Conservation (phyloP, 2,797 vertebrate species). For the Danio jaintianensis region DNA sequence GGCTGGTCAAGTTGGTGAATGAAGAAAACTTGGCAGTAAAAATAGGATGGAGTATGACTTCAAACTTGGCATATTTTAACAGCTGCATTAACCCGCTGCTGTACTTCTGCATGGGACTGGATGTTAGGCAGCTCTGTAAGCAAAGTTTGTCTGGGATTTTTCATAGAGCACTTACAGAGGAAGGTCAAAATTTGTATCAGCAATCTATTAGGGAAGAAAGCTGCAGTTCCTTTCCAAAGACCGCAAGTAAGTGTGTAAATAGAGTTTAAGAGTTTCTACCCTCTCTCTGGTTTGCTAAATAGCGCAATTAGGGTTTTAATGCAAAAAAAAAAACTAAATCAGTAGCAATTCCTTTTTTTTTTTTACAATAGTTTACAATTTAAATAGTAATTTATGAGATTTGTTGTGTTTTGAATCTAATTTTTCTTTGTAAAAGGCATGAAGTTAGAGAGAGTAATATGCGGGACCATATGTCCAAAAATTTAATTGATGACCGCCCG, state of each 20-base stretch:
- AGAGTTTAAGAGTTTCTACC: background rate
- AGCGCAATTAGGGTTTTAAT: no score
- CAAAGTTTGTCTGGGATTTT: slow-evolving; percentile 69
- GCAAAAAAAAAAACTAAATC: no score
- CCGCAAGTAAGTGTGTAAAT: background rate
- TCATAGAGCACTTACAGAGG: slow-evolving; percentile 67
- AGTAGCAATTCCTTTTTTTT: no score
- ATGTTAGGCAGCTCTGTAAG: slow-evolving; percentile 59
- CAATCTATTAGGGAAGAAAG: slow-evolving; percentile 62
- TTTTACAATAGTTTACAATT: no score
- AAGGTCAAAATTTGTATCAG: slow-evolving; percentile 58
- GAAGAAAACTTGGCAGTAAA: slow-evolving; percentile 65
- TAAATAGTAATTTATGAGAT: no score
- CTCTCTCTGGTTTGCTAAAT: no score
- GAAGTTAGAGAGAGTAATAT: no score
- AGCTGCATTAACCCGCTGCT: slow-evolving; percentile 81
- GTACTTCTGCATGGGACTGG: slow-evolving; percentile 79
- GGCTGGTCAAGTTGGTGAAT: slow-evolving; percentile 76
- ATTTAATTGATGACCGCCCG: no score
- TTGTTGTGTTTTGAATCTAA: no score
- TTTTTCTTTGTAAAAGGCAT: no score
- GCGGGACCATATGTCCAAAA: no score
- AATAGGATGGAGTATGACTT: slow-evolving; percentile 66
- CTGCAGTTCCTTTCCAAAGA: background rate
- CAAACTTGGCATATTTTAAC: slow-evolving; percentile 76